phyloP scores from a whole-genome alignment of 1,140 invertebrate genomes.

The Aphelenchoides fujianensis region DNA sequence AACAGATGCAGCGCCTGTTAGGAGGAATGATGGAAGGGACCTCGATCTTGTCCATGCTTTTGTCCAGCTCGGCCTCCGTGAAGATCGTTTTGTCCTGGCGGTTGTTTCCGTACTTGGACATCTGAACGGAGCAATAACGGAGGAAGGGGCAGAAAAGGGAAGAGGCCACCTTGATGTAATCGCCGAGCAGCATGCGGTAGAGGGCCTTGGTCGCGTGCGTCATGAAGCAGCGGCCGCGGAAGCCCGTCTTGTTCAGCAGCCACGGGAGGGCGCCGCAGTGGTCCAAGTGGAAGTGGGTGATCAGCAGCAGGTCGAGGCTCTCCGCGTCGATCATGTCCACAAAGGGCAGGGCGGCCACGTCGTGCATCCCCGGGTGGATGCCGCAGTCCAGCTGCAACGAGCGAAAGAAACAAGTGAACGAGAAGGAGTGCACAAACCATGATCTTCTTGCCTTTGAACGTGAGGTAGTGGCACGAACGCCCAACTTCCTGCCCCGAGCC shows the following conservation, averaged over 20 bases:
- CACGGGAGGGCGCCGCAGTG: conserved; percentile 96
- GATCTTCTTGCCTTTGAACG: conserved; percentile 99
- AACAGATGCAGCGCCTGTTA: too few relatives aligned
- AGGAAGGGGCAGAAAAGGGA: conserved; percentile 18
- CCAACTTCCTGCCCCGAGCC: conserved; percentile 99
- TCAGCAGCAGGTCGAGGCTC: conserved; percentile 87
- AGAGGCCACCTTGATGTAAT: conserved; percentile 96
- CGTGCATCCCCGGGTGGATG: conserved; percentile 93
- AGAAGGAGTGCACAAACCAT: conserved; percentile 70
- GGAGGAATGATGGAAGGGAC: too few relatives aligned
- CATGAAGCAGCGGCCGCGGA: conserved; percentile 98
- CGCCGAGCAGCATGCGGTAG: conserved; percentile 93
- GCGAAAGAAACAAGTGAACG: neutral
- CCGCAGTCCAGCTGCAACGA: conserved; percentile 84
- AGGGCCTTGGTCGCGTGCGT: conserved; percentile 99
- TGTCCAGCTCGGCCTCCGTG: conserved; percentile 90
- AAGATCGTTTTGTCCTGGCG: conserved; percentile 71
- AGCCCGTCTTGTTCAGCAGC: conserved; percentile 94
- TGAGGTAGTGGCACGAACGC: conserved; percentile 92
- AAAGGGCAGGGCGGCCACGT: conserved; percentile 94
- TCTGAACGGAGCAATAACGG: neutral
- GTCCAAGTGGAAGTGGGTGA: conserved; percentile 82
- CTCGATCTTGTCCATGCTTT: conserved; percentile 97
- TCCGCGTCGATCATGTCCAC: conserved; percentile 95
- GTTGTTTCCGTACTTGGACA: conserved; percentile 23